Evolutionary conservation across 2,113 vertebrate species (phyloP).

Genomic region (Semicossyphus pulcher): DNA sequence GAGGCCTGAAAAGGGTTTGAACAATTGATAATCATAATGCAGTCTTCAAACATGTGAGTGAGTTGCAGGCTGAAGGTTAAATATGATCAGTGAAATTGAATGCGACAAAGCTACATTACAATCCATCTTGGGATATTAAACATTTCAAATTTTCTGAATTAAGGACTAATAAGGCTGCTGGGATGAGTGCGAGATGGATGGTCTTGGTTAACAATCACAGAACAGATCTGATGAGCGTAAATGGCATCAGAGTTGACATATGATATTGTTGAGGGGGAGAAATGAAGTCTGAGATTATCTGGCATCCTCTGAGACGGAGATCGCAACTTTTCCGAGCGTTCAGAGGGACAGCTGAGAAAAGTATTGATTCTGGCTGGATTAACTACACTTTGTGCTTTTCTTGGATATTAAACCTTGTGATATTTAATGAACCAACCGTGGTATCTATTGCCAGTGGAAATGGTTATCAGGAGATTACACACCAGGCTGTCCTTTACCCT

Average conservation of each 20-base stretch:
- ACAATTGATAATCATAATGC: slow-evolving; percentile 70
- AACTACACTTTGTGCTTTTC: background rate
- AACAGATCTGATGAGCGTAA: slow-evolving; percentile 71
- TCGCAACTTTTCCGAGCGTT: slow-evolving; percentile 24
- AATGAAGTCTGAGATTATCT: slow-evolving; percentile 66
- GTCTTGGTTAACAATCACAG: slow-evolving; percentile 75
- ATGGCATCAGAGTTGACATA: slow-evolving; percentile 71
- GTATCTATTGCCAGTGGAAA: slow-evolving; percentile 28
- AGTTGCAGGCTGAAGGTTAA: slow-evolving; percentile 80
- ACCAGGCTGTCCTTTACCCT: slow-evolving; percentile 31
- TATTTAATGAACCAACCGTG: too few species aligned
- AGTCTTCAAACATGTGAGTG: slow-evolving; percentile 76
- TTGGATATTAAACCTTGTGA: too few species aligned
- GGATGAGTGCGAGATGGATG: slow-evolving; percentile 84
- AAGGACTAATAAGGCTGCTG: slow-evolving; percentile 84
- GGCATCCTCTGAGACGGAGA: slow-evolving; percentile 30
- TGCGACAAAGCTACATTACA: slow-evolving; percentile 86
- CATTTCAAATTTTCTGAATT: slow-evolving; percentile 86
- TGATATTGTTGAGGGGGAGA: slow-evolving; percentile 62
- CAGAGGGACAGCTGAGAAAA: background rate
- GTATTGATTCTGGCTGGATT: background rate
- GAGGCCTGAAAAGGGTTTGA: slow-evolving; percentile 52
- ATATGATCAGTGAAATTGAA: slow-evolving; percentile 83
- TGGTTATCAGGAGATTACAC: slow-evolving; percentile 38
- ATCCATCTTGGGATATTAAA: slow-evolving; percentile 89